Percentiles rank a stretch among this genome's conserved stretches.
These are phyloP conservation scores for Vanessa cardui DNA, from an alignment of 2,888 invertebrate species.

Conservation along the genomic window DNA sequence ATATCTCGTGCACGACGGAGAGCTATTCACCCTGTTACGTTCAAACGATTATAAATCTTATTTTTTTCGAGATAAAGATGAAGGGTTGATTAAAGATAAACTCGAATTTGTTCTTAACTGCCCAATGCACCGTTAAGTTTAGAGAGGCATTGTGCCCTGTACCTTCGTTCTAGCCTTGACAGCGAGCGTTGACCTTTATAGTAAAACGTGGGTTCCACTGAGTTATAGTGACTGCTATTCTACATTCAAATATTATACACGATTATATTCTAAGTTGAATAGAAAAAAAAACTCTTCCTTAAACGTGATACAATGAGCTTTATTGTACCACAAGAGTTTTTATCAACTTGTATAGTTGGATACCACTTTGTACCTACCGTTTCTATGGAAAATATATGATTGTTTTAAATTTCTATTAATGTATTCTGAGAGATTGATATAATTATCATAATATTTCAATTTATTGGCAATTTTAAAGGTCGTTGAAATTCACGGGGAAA, in stretches of 20 bases:
- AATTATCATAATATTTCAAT: too few relatives aligned
- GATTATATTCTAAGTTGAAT: constrained; percentile 17
- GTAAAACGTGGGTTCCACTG: constrained; percentile 37
- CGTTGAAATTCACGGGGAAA: too few relatives aligned
- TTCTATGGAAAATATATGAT: too few relatives aligned
- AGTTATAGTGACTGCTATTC: constrained; percentile 38
- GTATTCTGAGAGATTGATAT: too few relatives aligned
- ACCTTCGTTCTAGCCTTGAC: constrained; percentile 53
- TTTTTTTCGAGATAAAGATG: constrained; percentile 15
- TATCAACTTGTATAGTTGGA: neutral
- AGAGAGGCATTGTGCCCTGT: constrained; percentile 43
- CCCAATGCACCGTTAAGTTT: constrained; percentile 42
- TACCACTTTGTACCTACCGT: too few relatives aligned
- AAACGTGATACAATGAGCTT: neutral
- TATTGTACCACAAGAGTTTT: neutral
- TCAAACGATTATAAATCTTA: constrained; percentile 22
- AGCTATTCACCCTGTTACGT: neutral
- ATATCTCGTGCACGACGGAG: neutral
- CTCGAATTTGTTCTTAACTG: constrained; percentile 22
- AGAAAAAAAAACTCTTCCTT: constrained; percentile 12
- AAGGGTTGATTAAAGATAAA: constrained; percentile 19
- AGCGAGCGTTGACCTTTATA: constrained; percentile 48
- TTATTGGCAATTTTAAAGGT: too few relatives aligned
- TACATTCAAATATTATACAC: constrained; percentile 17
- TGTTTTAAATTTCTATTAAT: too few relatives aligned